Evolutionary conservation across 1,140 invertebrate species (phyloP).

Genomic region (Macrocentrus cingulum): DNA sequence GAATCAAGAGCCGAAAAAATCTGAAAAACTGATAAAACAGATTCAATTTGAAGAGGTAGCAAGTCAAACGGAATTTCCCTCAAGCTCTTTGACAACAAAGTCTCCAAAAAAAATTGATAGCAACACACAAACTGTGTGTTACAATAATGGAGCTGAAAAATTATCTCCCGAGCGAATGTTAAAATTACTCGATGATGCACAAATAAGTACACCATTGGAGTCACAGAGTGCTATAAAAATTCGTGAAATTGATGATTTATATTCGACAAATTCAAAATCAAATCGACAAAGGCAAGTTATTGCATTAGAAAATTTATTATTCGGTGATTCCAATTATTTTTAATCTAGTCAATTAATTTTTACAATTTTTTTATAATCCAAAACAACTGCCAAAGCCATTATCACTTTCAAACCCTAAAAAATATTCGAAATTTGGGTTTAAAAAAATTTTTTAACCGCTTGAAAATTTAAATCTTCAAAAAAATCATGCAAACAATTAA

Average conservation of each 20-base stretch:
- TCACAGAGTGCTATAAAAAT: conserved; percentile 31
- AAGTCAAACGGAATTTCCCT: too few relatives aligned
- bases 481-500: too few relatives aligned
- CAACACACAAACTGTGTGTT: neutral
- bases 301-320: conserved; percentile 50
- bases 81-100: too few relatives aligned
- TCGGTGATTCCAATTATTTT: conserved; percentile 45
- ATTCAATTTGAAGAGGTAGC: too few relatives aligned
- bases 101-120: too few relatives aligned
- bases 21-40: neutral
- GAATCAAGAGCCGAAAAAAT: neutral
- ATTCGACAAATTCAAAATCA: conserved; percentile 15
- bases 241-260: conserved; percentile 26
- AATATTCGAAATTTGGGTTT: too few relatives aligned
- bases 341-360: conserved; percentile 1
- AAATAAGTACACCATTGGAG: conserved; percentile 45
- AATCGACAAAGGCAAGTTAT: conserved; percentile 51
- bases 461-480: too few relatives aligned
- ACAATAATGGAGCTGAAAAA: conserved; percentile 22
- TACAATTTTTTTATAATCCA: too few relatives aligned
- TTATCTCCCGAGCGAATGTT: conserved; percentile 49
- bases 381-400: neutral
- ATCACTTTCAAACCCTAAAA: too few relatives aligned
- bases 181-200: conserved; percentile 50
- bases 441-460: too few relatives aligned